Conservation (phyloP, 2,888 invertebrate species). For the Hololepta plana region DNA sequence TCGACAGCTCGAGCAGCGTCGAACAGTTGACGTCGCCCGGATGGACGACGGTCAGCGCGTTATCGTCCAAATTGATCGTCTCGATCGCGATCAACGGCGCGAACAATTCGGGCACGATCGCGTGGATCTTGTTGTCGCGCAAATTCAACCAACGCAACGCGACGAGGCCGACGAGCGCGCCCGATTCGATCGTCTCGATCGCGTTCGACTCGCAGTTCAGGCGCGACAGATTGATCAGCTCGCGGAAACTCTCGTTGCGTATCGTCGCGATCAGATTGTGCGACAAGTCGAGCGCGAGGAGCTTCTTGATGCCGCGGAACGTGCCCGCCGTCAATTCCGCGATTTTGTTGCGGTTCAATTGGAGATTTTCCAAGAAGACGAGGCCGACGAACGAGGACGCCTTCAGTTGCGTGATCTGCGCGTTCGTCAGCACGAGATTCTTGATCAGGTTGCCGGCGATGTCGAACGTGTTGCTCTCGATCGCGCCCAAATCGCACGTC, state of each 20-base stretch:
- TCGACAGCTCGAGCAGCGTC: conserved; percentile 15
- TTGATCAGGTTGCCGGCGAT: conserved; percentile 24
- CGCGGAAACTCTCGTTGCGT: conserved; percentile 19
- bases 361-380: conserved; percentile 19
- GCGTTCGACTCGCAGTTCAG: conserved; percentile 17
- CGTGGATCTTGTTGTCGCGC: conserved; percentile 16
- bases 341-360: conserved; percentile 19
- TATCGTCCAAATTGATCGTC: conserved; percentile 17
- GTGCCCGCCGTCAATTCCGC: conserved; percentile 18
- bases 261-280: conserved; percentile 19
- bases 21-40: conserved; percentile 16
- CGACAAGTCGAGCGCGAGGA: conserved; percentile 18
- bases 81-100: conserved; percentile 12
- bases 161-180: conserved; percentile 18
- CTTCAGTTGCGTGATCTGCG: conserved; percentile 17
- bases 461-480: conserved; percentile 22
- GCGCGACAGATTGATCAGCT: conserved; percentile 16
- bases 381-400: conserved; percentile 22
- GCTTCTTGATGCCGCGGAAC: conserved; percentile 22
- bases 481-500: conserved; percentile 18
- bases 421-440: conserved; percentile 17
- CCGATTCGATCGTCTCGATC: conserved; percentile 16
- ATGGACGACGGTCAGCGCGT: conserved; percentile 15
- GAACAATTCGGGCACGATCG: conserved; percentile 12
- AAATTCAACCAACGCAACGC: conserved; percentile 18